Conservation (phyloP, 1,140 invertebrate genomes). For the Drosophila punjabiensis region DNA sequence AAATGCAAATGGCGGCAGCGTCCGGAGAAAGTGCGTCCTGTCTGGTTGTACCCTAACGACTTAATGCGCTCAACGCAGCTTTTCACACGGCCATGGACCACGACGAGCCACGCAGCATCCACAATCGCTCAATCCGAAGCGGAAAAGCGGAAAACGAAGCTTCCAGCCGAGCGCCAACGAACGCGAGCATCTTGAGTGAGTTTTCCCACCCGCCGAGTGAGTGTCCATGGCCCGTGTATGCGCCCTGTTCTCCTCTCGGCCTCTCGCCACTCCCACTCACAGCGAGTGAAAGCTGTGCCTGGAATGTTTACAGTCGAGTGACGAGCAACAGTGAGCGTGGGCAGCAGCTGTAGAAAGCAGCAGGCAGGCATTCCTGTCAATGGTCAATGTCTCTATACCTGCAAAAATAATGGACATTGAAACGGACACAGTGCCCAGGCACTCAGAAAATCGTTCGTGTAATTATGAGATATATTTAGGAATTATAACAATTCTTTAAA, state of each 20-base stretch:
- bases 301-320: conserved; percentile 79
- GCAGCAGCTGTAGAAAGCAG: conserved; percentile 45
- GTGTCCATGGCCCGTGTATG: conserved; percentile 24
- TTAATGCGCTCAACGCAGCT: conserved; percentile 84
- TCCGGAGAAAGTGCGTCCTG: conserved; percentile 75
- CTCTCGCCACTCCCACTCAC: conserved; percentile 18
- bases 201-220: conserved; percentile 1
- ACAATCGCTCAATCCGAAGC: conserved; percentile 37
- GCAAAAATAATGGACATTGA: conserved; percentile 72
- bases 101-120: conserved; percentile 62
- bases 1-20: conserved; percentile 65
- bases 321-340: conserved; percentile 59
- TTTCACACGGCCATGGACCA: conserved; percentile 83
- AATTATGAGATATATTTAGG: background rate
- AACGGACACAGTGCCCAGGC: conserved; percentile 14
- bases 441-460: conserved; percentile 18
- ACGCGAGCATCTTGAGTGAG: conserved; percentile 24
- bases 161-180: conserved; percentile 32
- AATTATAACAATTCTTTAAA: background rate
- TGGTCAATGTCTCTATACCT: conserved; percentile 83
- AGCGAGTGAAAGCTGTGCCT: conserved; percentile 72
- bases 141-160: conserved; percentile 40
- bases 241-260: conserved; percentile 18
- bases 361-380: conserved; percentile 7
- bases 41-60: conserved; percentile 84